A percentile compares a stretch with the other conserved stretches of the same genome.
These are phyloP conservation scores for Conus ventricosus DNA, from an alignment of 1,140 invertebrate genomes.

Conservation along the genomic window DNA sequence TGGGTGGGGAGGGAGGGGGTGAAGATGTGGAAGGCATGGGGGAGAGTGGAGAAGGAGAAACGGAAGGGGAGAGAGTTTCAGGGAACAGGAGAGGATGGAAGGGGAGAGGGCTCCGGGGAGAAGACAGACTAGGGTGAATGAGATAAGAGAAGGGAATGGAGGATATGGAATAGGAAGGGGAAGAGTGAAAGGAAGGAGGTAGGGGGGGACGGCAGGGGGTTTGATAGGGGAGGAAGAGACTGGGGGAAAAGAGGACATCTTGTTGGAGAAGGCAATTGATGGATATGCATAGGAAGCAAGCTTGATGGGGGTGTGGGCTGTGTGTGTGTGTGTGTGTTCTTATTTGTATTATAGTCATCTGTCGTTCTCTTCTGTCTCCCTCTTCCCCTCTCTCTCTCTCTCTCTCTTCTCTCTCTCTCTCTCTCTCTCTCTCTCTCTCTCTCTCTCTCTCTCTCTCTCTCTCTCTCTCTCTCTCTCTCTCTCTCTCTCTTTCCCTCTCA, in stretches of 20 bases:
- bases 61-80: not conserved
- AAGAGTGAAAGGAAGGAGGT: not conserved
- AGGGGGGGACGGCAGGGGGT: too few relatives aligned
- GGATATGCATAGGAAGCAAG: too few relatives aligned
- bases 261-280: too few relatives aligned
- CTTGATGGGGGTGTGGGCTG: too few relatives aligned
- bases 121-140: not conserved
- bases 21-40: not conserved
- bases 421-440: not conserved
- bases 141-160: not conserved
- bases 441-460: conserved; percentile 9
- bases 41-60: not conserved
- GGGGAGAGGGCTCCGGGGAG: not conserved
- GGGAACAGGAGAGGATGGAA: not conserved
- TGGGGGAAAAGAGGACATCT: too few relatives aligned
- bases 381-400: too few relatives aligned
- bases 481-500: too few relatives aligned
- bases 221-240: too few relatives aligned
- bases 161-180: not conserved
- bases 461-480: not conserved
- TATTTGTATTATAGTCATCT: too few relatives aligned
- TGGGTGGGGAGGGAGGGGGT: too few relatives aligned
- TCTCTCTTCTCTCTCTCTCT: not conserved
- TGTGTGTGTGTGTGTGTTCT: too few relatives aligned
- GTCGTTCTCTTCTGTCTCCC: too few relatives aligned